phyloP scores from a whole-genome alignment of 2,113 vertebrate genomes.

The Leucosticte australis region DNA sequence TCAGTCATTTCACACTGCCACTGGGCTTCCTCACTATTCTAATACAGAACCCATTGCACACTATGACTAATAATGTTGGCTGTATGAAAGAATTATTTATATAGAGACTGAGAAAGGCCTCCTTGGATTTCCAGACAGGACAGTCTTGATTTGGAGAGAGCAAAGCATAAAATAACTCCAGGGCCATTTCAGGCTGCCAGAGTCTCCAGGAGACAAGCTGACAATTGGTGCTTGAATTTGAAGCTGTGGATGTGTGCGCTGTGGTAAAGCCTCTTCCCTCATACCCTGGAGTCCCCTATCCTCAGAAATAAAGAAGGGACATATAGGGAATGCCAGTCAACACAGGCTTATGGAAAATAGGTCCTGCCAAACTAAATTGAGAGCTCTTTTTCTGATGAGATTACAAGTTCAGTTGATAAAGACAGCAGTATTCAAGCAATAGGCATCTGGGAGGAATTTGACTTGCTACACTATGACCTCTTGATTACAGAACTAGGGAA shows the following conservation, averaged over 20 bases:
- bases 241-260: neutral
- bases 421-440: neutral
- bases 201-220: neutral
- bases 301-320: conserved; percentile 3
- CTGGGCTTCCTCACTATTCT: conserved; percentile 56
- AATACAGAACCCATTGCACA: conserved; percentile 54
- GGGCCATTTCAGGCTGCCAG: neutral
- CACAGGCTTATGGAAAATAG: neutral
- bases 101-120: conserved; percentile 66
- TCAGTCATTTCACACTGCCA: conserved; percentile 65
- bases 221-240: conserved; percentile 32
- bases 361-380: neutral
- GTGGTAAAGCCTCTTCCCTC: neutral
- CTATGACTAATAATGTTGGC: conserved; percentile 70
- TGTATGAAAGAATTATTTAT: conserved; percentile 69
- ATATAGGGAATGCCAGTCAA: neutral
- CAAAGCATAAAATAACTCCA: conserved; percentile 54
- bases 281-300: neutral
- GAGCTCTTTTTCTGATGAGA: conserved; percentile 7
- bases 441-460: neutral
- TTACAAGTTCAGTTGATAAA: neutral
- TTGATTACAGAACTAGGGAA: neutral
- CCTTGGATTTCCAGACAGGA: conserved; percentile 64
- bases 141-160: conserved; percentile 57
- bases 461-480: neutral